Percentiles rank a stretch among this genome's conserved stretches.
These are phyloP conservation scores for Peromyscus attwateri DNA, from an alignment of 2,797 vertebrate species.

Conservation along the genomic window DNA sequence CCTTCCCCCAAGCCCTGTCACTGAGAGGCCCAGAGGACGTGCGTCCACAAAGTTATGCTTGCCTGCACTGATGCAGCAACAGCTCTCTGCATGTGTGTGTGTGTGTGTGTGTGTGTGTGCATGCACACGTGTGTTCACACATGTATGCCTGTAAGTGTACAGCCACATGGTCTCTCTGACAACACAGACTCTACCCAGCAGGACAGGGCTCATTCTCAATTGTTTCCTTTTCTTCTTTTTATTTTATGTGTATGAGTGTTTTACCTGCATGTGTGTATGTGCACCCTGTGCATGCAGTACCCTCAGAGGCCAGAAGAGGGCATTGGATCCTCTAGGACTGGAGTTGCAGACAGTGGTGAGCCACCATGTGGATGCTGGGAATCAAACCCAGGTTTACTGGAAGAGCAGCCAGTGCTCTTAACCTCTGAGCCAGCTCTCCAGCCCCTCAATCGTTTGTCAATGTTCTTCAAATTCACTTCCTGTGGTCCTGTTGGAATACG, in stretches of 20 bases:
- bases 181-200: neutral
- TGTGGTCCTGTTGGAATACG: neutral
- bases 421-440: neutral
- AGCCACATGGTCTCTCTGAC: neutral
- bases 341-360: neutral
- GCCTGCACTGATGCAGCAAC: neutral
- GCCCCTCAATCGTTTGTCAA: neutral
- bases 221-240: neutral
- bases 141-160: neutral
- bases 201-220: neutral
- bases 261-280: neutral
- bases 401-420: neutral
- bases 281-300: neutral
- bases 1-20: neutral
- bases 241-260: neutral
- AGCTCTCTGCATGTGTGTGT: neutral
- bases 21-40: neutral
- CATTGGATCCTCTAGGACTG: neutral
- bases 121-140: neutral
- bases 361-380: neutral
- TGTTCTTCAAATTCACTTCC: neutral
- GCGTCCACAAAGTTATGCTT: neutral
- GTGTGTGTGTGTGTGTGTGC: no score
- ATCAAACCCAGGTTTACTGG: neutral
- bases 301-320: neutral